Percentiles rank a stretch among this genome's conserved stretches.
These are phyloP conservation scores for Pelobates cultripes DNA, from an alignment of 2,797 vertebrate genomes.

Conservation along the genomic window DNA sequence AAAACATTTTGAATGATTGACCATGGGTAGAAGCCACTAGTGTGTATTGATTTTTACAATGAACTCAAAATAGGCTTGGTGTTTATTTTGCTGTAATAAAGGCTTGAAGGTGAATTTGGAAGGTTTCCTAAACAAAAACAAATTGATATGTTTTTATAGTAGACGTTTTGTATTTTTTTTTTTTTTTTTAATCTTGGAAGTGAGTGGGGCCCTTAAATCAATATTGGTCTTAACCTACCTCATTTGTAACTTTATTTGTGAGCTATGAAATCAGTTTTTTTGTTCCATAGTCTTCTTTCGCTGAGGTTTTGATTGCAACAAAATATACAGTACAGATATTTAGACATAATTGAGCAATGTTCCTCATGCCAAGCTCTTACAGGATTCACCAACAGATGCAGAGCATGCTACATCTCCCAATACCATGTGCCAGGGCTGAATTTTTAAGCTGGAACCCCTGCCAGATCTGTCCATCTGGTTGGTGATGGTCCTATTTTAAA, in stretches of 20 bases:
- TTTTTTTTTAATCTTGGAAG: too few relatives aligned
- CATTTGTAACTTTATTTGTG: neutral
- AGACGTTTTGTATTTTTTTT: neutral
- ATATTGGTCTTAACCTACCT: too few relatives aligned
- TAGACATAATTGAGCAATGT: conserved; percentile 7
- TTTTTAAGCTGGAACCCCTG: neutral
- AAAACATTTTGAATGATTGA: conserved; percentile 27
- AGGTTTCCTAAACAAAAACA: neutral
- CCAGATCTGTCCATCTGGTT: conserved; percentile 23
- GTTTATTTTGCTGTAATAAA: neutral
- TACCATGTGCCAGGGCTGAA: conserved; percentile 5
- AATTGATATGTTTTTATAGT: neutral
- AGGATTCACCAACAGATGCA: conserved; percentile 7
- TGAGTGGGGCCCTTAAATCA: too few relatives aligned
- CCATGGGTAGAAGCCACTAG: conserved; percentile 11
- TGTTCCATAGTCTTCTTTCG: neutral
- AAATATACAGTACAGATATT: neutral
- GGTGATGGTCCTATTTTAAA: neutral
- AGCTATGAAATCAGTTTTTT: neutral
- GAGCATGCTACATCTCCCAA: neutral
- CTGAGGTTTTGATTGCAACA: neutral
- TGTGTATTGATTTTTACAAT: conserved; percentile 28
- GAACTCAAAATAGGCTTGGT: conserved; percentile 1
- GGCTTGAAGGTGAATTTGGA: neutral
- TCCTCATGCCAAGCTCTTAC: neutral